Percentiles rank a stretch among this genome's conserved stretches.
Conservation (phyloP, 2,113 vertebrate genomes). For the Clinocottus analis region DNA sequence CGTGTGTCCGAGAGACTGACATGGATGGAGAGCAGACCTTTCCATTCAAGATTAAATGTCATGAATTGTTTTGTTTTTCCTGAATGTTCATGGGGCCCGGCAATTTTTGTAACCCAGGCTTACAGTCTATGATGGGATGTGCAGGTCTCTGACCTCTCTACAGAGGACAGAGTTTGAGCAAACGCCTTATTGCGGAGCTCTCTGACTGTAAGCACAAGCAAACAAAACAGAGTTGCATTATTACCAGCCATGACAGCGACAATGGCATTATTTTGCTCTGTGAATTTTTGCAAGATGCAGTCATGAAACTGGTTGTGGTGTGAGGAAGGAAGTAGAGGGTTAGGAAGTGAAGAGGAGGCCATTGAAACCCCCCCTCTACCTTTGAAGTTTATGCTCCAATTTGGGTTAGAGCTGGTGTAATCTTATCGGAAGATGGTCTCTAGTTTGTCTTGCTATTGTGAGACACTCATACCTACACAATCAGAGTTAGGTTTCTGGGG, state of each 20-base stretch:
- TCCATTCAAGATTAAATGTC: neutral
- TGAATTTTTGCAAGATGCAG: neutral
- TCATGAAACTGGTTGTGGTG: neutral
- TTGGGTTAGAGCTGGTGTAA: neutral
- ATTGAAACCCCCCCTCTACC: too few species aligned
- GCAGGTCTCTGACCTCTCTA: neutral
- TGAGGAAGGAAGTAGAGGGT: neutral
- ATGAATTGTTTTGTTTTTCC: neutral
- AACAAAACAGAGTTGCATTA: conserved; percentile 3
- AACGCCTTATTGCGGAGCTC: neutral
- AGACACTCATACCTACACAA: neutral
- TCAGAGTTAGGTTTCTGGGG: neutral
- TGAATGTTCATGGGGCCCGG: neutral
- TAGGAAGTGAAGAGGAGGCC: neutral
- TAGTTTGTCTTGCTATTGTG: neutral
- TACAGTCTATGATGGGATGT: neutral
- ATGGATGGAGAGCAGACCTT: neutral
- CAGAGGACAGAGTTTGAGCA: neutral
- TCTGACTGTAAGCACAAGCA: neutral
- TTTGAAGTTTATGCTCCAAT: neutral
- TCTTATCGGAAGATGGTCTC: neutral
- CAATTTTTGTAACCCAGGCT: neutral
- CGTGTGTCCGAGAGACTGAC: neutral
- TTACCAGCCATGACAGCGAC: too few species aligned
- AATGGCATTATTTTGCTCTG: too few species aligned